These are phyloP conservation scores for Agriopis marginaria DNA, from an alignment of 2,888 invertebrate species.

Conservation along the genomic window DNA sequence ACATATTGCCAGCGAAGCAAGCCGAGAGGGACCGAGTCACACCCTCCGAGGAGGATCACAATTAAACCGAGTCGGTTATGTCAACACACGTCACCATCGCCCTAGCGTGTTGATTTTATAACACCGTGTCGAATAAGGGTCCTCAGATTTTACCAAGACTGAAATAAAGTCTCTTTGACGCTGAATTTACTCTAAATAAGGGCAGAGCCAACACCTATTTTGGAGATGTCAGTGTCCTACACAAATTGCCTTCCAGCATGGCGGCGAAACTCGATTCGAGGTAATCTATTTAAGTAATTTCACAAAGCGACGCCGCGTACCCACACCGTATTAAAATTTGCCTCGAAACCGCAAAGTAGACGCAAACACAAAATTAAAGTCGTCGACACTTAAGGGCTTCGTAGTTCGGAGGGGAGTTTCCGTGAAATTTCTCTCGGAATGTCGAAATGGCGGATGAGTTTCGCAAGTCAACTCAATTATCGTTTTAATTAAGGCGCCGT, in stretches of 20 bases:
- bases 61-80: conserved; percentile 71
- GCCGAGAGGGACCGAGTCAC: conserved; percentile 44
- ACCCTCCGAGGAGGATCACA: conserved; percentile 65
- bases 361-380: conserved; percentile 86
- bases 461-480: conserved; percentile 87
- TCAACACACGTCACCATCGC: conserved; percentile 61
- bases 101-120: conserved; percentile 45
- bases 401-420: conserved; percentile 82
- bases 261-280: conserved; percentile 71
- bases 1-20: conserved; percentile 63
- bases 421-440: conserved; percentile 83
- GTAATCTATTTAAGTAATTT: conserved; percentile 83
- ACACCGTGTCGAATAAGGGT: conserved; percentile 17
- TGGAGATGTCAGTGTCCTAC: conserved; percentile 37
- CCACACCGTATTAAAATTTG: conserved; percentile 80
- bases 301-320: conserved; percentile 75
- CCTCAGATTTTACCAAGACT: conserved; percentile 52
- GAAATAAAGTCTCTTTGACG: conserved; percentile 34
- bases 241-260: conserved; percentile 44
- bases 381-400: conserved; percentile 84
- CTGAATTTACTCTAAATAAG: conserved; percentile 14
- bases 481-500: conserved; percentile 86
- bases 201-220: conserved; percentile 33
- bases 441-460: conserved; percentile 85
- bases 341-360: conserved; percentile 82